Evolutionary conservation across 2,888 invertebrate species (phyloP), one percentile per base, ranked within the genome.

Genomic region (Noctua janthina): DNA sequence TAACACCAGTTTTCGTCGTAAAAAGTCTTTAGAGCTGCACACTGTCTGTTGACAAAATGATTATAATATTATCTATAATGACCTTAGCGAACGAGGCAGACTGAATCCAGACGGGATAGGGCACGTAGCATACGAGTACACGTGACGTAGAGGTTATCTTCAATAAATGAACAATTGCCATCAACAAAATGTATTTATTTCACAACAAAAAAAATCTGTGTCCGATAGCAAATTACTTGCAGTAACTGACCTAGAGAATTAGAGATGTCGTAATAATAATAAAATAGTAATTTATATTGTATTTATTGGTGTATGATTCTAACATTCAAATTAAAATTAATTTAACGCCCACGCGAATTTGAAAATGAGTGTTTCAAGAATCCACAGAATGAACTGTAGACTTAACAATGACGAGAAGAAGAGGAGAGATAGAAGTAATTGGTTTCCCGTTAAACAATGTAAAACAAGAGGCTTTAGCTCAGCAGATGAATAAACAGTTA

Each of bases 101-200:
- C 78, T 56, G 49, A 69, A 67, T 64, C 74, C 68, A 84, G 87
- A 80, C 85, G 69, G 76, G 67, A 56, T 68, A 77, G 49, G 72
- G 11, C 56, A 69, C 39, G 49, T 64, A 73, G 29, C 39, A 46
- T 3, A 59, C 59, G n/a, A 59, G 70, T 59, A 71, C 70, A 82
- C 29, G 6, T 78, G 59, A 74, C 66, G 29, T 69, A 54, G 68
- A 78, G 78, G 79, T 85, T 87, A 59, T 59, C 59, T n/a, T 59
- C 13, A 59, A 59, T 59, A 59, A 5, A 59, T 59, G 13, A n/a
- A n/a, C 62, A 64, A 66, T 73, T 72, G 10, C 51, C 71, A 20
- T 39, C 17, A 69, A 73, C 69, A 71, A 74, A 71, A 8, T 49
- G 8, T 46, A 70, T 56, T 67, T 15, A 67, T 56, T 67, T 35